Evolutionary conservation across 2,888 invertebrate species (phyloP).

Genomic region (Ernsta delagoae): DNA sequence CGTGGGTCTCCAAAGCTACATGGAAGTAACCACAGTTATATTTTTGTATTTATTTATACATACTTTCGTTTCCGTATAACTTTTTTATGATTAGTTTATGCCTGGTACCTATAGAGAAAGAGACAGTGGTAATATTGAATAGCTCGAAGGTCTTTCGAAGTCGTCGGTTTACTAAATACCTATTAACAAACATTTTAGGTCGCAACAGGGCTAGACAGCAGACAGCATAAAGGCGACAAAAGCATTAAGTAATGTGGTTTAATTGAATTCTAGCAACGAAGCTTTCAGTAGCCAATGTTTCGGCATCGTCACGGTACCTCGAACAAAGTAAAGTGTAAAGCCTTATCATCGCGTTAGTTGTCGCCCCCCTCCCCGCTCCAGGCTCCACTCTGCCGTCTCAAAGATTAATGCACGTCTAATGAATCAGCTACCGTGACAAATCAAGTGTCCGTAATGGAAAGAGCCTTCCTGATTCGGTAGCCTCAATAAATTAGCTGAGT

Average conservation of each 20-base stretch:
- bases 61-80: no score
- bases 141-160: no score
- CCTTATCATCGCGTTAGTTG: slow-evolving; percentile 70
- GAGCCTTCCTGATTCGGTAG: slow-evolving; percentile 67
- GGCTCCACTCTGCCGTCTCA: slow-evolving; percentile 46
- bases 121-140: no score
- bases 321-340: slow-evolving; percentile 63
- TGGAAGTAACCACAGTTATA: no score
- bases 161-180: no score
- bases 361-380: slow-evolving; percentile 45
- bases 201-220: background rate
- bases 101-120: no score
- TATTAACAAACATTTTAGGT: no score
- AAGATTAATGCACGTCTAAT: slow-evolving; percentile 77
- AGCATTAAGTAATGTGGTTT: slow-evolving; percentile 66
- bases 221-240: slow-evolving; percentile 58
- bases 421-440: slow-evolving; percentile 80
- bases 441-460: slow-evolving; percentile 74
- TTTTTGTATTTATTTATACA: no score
- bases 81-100: no score
- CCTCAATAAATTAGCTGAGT: slow-evolving; percentile 66
- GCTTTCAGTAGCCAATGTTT: slow-evolving; percentile 58
- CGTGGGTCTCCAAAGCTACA: background rate
- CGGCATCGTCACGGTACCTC: slow-evolving; percentile 64
- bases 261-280: slow-evolving; percentile 73